These are phyloP conservation scores for Pterois miles DNA, from an alignment of 2,797 vertebrate genomes.

Conservation along the genomic window DNA sequence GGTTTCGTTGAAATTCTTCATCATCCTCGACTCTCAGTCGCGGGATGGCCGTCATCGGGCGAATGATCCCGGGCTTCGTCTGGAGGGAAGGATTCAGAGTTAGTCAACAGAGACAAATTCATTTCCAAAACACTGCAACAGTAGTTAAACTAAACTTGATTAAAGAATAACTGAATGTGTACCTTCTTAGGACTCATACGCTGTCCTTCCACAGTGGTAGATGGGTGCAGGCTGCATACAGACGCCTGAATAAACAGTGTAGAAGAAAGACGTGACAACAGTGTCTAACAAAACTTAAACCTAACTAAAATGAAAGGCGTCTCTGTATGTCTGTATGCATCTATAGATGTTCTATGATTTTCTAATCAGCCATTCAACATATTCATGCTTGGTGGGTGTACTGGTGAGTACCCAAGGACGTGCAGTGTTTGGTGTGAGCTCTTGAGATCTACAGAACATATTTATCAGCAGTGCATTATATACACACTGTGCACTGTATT, in stretches of 20 bases:
- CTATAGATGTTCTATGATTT: not conserved
- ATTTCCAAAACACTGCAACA: not conserved
- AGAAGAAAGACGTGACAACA: not conserved
- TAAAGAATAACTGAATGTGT: not conserved
- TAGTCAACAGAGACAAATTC: not conserved
- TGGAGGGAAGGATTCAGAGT: slow-evolving; percentile 80
- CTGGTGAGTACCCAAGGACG: not conserved
- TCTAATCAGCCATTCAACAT: no score
- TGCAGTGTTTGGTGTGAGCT: not conserved
- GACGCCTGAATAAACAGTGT: slow-evolving; percentile 70
- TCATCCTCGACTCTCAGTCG: slow-evolving; percentile 78
- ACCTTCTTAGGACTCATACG: slow-evolving; percentile 56
- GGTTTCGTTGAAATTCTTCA: slow-evolving; percentile 81
- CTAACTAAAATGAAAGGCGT: not conserved
- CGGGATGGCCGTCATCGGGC: slow-evolving; percentile 83
- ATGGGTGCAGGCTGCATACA: slow-evolving; percentile 58
- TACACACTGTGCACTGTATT: not conserved
- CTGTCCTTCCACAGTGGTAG: slow-evolving; percentile 46
- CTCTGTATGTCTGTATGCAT: not conserved
- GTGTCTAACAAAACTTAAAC: not conserved
- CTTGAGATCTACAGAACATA: not conserved
- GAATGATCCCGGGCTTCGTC: slow-evolving; percentile 94
- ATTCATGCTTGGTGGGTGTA: not conserved
- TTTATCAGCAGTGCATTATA: not conserved
- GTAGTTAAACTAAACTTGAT: not conserved